Evolutionary conservation across 2,113 vertebrate species (phyloP).

Genomic region (Turdus rufiventris): DNA sequence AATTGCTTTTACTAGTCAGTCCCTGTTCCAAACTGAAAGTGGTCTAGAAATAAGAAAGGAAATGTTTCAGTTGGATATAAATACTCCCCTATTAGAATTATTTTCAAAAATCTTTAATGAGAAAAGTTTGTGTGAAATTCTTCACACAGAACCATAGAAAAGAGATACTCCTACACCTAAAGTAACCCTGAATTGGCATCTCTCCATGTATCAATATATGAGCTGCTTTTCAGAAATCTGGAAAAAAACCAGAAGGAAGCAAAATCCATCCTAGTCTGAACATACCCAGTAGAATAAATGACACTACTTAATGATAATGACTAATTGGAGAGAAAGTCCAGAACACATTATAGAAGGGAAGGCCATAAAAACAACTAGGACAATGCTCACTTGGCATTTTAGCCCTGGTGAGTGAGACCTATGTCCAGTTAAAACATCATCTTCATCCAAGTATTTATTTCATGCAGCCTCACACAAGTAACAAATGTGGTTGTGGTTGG

Average conservation of each 20-base stretch:
- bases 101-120: neutral
- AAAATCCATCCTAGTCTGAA: neutral
- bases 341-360: neutral
- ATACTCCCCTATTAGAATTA: neutral
- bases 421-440: neutral
- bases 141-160: neutral
- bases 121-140: neutral
- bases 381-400: neutral
- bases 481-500: neutral
- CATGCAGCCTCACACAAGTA: neutral
- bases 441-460: neutral
- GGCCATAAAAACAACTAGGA: neutral
- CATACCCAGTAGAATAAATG: neutral
- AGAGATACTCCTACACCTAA: neutral
- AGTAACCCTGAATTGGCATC: neutral
- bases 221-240: neutral
- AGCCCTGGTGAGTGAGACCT: neutral
- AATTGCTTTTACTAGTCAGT: neutral
- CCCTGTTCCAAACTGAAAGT: neutral
- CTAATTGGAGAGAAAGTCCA: neutral
- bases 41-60: neutral
- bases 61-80: neutral
- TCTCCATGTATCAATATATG: neutral
- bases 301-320: neutral
- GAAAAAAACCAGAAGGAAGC: neutral